phyloP scores from a whole-genome alignment of 2,888 invertebrate species.

The Xestia c-nigrum region DNA sequence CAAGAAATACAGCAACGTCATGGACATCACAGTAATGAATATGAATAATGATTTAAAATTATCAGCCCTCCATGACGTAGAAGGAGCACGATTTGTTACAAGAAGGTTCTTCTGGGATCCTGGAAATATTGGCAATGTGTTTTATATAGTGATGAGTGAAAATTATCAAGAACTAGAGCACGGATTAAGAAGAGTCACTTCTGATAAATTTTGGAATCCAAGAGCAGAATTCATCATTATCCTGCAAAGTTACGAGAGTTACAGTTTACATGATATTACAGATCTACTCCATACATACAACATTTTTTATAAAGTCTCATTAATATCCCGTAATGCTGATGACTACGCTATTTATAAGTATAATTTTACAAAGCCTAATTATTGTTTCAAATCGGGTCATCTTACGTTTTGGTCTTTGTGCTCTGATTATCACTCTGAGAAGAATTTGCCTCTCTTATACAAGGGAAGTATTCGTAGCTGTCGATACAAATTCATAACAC shows the following conservation, averaged over 20 bases:
- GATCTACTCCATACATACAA: slow-evolving; percentile 58
- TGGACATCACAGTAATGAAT: slow-evolving; percentile 69
- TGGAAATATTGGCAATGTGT: slow-evolving; percentile 59
- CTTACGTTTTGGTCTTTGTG: slow-evolving; percentile 44
- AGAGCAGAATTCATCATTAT: slow-evolving; percentile 70
- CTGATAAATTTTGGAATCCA: slow-evolving; percentile 73
- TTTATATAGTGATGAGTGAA: slow-evolving; percentile 67
- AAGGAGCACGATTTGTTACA: slow-evolving; percentile 62
- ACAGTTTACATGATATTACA: slow-evolving; percentile 57
- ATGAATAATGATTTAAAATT: slow-evolving; percentile 61
- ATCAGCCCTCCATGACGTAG: slow-evolving; percentile 60
- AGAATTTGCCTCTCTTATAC: slow-evolving; percentile 10
- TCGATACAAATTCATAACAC: slow-evolving; percentile 64
- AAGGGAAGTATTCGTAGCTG: slow-evolving; percentile 47
- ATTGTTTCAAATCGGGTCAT: slow-evolving; percentile 57
- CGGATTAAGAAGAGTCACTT: slow-evolving; percentile 57
- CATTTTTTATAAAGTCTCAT: slow-evolving; percentile 24
- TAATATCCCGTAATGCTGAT: slow-evolving; percentile 27
- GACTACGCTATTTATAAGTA: slow-evolving; percentile 49
- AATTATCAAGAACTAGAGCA: slow-evolving; percentile 62
- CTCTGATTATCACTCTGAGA: slow-evolving; percentile 26
- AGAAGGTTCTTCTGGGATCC: slow-evolving; percentile 62
- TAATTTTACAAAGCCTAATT: slow-evolving; percentile 56
- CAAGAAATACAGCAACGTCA: slow-evolving; percentile 10
- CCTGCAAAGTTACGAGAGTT: slow-evolving; percentile 52